Evolutionary conservation across 1,140 invertebrate species (phyloP), one percentile per base, ranked within the genome.

Genomic region (Homalodisca vitripennis): DNA sequence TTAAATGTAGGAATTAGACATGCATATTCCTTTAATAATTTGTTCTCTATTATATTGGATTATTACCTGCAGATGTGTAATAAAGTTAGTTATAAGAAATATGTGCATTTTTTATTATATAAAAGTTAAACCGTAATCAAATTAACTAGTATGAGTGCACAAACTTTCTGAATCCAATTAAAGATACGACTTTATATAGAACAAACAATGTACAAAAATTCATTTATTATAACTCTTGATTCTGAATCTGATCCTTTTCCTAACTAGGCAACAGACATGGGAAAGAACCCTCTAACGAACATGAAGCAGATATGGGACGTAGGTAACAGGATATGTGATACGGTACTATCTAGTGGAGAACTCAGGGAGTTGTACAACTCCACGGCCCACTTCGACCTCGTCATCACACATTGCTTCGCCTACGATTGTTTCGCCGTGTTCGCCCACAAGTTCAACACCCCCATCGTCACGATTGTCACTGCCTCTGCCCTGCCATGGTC

Each of bases 401-500:
- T 80, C 14, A 68, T 79, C 6, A 72, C 73, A 10, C 75, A 77
- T 69, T 69, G 73, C 13, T 78, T 76, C 53, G 70, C 71, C 26
- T 73, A 68, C 1, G 75, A 77, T 32, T 74, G 75, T 31, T 72
- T 74, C 62, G 53, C 74, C 2, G 70, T 65, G 3, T 72, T 76
- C 32, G 73, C 69, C 14, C 68, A 75, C 53, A 70, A 68, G 48
- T 82, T 88, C 24, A 78, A 85, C 66, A 84, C 84, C 2, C 89
- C 88, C 0, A 81, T 86, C 3, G 84, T 91, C 1, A 78, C 81
- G 0, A 71, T 85, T 2, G 81, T 81, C 68, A 84, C 86, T 3
- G 82, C 83, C 60, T 78, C 82, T 14, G 70, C 85, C 27, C 83
- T 88, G 81, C 80, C 86, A n/a, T 89, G 85, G 85, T 81, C 84